These are phyloP conservation scores for Mesocricetus auratus DNA, from an alignment of 2,113 vertebrate genomes.

Conservation along the genomic window DNA sequence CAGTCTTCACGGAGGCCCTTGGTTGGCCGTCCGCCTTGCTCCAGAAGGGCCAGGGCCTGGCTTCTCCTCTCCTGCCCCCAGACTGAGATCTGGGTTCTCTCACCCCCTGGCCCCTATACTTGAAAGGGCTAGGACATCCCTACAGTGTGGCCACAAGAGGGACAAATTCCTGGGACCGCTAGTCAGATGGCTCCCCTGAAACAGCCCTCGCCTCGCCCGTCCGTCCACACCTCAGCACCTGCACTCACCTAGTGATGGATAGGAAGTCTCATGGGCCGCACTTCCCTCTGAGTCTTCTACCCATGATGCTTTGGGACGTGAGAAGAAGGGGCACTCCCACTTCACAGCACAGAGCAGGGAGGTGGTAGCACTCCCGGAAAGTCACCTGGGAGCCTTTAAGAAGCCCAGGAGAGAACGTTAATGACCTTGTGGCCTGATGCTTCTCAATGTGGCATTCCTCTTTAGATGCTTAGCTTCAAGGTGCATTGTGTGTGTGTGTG, in stretches of 20 bases:
- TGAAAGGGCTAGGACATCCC: accelerated
- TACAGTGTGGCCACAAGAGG: accelerated
- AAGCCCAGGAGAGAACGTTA: accelerated
- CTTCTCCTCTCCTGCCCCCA: not conserved
- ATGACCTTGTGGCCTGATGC: accelerated
- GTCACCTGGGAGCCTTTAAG: not conserved
- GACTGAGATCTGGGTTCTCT: not conserved
- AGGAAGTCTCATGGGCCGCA: accelerated
- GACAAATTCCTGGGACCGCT: accelerated
- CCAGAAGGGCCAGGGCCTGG: accelerated
- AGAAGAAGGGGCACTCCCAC: accelerated
- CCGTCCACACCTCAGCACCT: accelerated
- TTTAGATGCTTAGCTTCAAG: too few species aligned
- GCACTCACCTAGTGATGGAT: too few species aligned
- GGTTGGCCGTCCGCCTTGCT: not conserved
- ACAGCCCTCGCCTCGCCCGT: accelerated
- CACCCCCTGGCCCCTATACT: accelerated
- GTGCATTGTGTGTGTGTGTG: not conserved
- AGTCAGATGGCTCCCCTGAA: accelerated
- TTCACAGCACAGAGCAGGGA: not conserved
- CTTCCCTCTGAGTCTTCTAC: not conserved
- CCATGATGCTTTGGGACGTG: accelerated
- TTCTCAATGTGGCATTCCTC: not conserved
- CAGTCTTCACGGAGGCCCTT: not conserved
- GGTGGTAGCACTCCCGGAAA: accelerated